These are phyloP conservation scores for Euplexia lucipara DNA, from an alignment of 2,888 invertebrate species.

Conservation along the genomic window DNA sequence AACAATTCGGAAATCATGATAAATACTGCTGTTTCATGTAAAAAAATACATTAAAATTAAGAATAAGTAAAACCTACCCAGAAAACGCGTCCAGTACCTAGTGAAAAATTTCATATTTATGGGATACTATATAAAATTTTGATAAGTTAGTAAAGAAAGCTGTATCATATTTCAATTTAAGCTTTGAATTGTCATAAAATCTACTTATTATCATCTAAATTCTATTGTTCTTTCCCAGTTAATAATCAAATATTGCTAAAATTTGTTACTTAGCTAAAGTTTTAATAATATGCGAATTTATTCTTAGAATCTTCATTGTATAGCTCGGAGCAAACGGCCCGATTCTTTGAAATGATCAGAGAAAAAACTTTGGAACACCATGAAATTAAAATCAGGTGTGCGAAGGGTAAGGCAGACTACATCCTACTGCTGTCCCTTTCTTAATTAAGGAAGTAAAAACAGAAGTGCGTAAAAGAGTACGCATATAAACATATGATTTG, in stretches of 20 bases:
- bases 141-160: too few species aligned
- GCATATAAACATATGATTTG: constrained; percentile 36
- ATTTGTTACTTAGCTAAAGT: constrained; percentile 19
- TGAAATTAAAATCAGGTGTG: constrained; percentile 60
- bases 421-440: constrained; percentile 40
- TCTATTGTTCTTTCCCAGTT: constrained; percentile 11
- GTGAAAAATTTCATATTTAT: neutral
- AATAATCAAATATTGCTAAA: constrained; percentile 32
- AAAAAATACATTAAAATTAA: too few species aligned
- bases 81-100: too few species aligned
- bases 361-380: constrained; percentile 52
- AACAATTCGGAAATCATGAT: too few species aligned
- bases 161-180: neutral
- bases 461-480: constrained; percentile 24
- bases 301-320: constrained; percentile 60
- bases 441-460: constrained; percentile 51
- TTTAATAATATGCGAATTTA: constrained; percentile 44
- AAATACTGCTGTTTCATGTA: too few species aligned
- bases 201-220: neutral
- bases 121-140: neutral
- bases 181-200: neutral
- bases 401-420: constrained; percentile 31
- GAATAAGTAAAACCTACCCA: too few species aligned
- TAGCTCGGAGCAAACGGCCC: constrained; percentile 54
- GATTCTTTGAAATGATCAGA: constrained; percentile 58